phyloP scores from a whole-genome alignment of 2,797 vertebrate species.

The Muraenolepis orangiensis region DNA sequence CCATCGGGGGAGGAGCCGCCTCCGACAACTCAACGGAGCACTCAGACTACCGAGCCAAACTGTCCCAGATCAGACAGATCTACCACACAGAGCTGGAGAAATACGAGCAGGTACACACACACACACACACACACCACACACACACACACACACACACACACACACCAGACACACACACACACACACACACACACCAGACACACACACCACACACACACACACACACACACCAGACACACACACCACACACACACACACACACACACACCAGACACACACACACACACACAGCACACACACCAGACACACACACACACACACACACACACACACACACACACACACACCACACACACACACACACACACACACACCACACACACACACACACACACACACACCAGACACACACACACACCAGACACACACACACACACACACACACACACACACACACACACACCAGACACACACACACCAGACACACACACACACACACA shows the following conservation, averaged over 20 bases:
- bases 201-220: not conserved
- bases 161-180: not conserved
- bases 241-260: not conserved
- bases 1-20: constrained; percentile 81
- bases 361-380: not conserved
- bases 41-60: constrained; percentile 95
- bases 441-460: constrained; percentile 27
- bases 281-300: not conserved
- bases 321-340: not conserved
- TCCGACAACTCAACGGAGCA: constrained; percentile 93
- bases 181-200: not conserved
- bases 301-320: not conserved
- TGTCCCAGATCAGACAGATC: constrained; percentile 97
- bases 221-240: not conserved
- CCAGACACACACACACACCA: not conserved
- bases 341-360: not conserved
- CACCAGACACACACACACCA: too few relatives aligned
- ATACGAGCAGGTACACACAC: constrained; percentile 88
- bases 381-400: not conserved
- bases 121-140: not conserved
- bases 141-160: not conserved
- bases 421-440: not conserved
- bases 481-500: not conserved
- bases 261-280: not conserved
- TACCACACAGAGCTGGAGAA: constrained; percentile 99